Evolutionary conservation across 2,888 invertebrate species (phyloP), one percentile per base, ranked within the genome.

Genomic region (Neoascia interrupta): DNA sequence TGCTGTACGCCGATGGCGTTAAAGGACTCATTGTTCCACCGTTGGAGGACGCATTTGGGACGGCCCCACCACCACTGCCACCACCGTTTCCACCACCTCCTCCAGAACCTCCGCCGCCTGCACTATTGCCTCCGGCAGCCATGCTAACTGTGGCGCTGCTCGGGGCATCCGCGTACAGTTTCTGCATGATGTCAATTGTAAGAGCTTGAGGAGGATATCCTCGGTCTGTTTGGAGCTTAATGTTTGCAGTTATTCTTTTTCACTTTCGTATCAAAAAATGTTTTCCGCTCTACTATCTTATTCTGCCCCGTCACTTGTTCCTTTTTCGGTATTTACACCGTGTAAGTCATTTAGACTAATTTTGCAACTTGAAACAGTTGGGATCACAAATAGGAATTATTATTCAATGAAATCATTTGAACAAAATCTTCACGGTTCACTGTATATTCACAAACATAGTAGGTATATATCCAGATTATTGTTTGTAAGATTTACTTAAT

Each of bases 1-100:
- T 95, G 80, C 92, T 91, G 89, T 95, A 95, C 0, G 88, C 87
- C 45, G 94, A 93, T 76, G 94, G 93, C 85, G 95, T 93, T 90
- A 95, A 90, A 84, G 93, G 93, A 83, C 93, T 92, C 91, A 93
- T 92, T 84, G 92, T 92, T 86, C 93, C 93, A 86, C 93, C 92
- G 76, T 86, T 86, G n/a, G 85, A 84, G 6, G 85, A 84, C n/a
- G 68, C 80, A 64, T 86, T 86, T 61, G 83, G 80, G 19, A 81
- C 81, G 39, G 82, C 73, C 16, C 82, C 82, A 3, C 83, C 82
- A 13, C 82, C 82, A 41, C 82, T 74, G 4, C 81, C 81, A 10
- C 81, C 81, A 8, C 85, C 84, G 15, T 83, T 81, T 10, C 85
- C 84, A 15, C 83, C 82, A 6, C 82, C 84, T 64, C 85, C 85